These are phyloP conservation scores for Erpornis zantholeuca DNA, from an alignment of 2,113 vertebrate species.

Conservation along the genomic window DNA sequence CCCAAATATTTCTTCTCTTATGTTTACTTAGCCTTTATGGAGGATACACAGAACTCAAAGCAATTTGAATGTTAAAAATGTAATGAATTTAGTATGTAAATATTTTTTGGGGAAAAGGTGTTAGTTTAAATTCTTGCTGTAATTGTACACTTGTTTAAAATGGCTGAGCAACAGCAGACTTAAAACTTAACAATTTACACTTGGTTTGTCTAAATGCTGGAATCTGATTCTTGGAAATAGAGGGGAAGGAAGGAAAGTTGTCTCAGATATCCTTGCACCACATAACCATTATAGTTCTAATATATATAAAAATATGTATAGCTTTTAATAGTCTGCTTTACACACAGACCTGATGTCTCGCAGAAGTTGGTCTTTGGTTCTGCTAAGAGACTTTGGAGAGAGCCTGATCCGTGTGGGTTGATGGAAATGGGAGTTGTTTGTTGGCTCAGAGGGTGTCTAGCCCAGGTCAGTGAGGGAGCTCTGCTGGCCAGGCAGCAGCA, in stretches of 20 bases:
- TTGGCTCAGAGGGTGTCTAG: not conserved
- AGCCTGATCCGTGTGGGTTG: not conserved
- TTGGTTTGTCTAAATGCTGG: not conserved
- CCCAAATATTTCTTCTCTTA: not conserved
- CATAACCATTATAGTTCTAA: too few relatives aligned
- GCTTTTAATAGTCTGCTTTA: not conserved
- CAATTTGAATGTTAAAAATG: not conserved
- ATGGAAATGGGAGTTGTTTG: not conserved
- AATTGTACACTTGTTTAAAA: not conserved
- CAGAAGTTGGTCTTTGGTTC: not conserved
- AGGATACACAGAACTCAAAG: not conserved
- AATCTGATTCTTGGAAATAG: not conserved
- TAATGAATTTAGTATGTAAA: not conserved
- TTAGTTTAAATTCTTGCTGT: not conserved
- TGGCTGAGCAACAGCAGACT: not conserved
- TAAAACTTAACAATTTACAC: not conserved
- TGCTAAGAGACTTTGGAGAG: not conserved
- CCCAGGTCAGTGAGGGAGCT: too few relatives aligned
- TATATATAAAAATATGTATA: too few relatives aligned
- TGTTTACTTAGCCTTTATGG: not conserved
- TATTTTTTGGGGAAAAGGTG: not conserved
- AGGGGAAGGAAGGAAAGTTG: not conserved
- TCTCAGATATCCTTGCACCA: not conserved
- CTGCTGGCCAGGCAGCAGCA: too few relatives aligned
- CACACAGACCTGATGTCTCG: not conserved